phyloP scores from a whole-genome alignment of 2,797 vertebrate genomes.

The Liasis olivaceus region DNA sequence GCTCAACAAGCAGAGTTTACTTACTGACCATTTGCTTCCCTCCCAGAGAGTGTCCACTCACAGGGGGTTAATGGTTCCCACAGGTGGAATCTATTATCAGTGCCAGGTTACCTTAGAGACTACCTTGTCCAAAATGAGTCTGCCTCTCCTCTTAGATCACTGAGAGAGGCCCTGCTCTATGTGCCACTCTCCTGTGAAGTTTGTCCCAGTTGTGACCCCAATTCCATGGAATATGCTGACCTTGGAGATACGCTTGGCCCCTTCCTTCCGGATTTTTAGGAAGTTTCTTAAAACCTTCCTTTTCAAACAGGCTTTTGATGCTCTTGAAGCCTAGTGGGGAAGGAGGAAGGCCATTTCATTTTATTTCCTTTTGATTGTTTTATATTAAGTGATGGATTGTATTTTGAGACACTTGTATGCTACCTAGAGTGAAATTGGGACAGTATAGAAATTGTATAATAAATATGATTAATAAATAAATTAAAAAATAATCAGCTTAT shows the following conservation, averaged over 20 bases:
- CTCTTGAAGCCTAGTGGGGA: not conserved
- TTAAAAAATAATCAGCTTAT: not conserved
- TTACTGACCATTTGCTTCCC: not conserved
- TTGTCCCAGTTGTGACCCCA: not conserved
- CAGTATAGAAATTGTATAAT: not conserved
- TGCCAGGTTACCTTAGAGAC: not conserved
- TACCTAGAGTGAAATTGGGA: not conserved
- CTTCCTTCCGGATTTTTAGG: not conserved
- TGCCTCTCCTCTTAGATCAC: not conserved
- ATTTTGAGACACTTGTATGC: not conserved
- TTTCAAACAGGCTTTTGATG: not conserved
- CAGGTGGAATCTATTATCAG: not conserved
- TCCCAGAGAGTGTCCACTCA: not conserved
- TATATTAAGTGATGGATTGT: not conserved
- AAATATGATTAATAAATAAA: not conserved
- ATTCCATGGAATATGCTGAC: not conserved
- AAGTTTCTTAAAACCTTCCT: not conserved
- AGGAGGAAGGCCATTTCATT: no score
- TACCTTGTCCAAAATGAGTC: not conserved
- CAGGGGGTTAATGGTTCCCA: not conserved
- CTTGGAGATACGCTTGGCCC: no score
- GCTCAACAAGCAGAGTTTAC: not conserved
- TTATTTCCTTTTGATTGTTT: not conserved
- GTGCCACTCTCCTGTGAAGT: not conserved
- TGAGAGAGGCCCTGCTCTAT: not conserved